Conservation (phyloP, 1,140 invertebrate species). For the Ceratina australensis region DNA sequence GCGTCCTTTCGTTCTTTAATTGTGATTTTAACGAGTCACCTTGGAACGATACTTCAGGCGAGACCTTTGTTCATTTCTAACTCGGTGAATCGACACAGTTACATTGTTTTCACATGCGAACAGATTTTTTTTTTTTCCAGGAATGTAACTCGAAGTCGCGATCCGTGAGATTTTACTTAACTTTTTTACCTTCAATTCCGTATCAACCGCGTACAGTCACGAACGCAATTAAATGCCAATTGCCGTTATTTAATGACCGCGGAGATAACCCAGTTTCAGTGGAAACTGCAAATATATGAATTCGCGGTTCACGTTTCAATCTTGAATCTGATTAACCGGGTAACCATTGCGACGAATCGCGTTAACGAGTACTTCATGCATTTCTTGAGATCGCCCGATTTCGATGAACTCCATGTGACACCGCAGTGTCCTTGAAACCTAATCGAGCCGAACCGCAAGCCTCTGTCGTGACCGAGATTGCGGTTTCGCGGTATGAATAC, state of each 20-base stretch:
- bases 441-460: constrained; percentile 38
- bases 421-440: constrained; percentile 42
- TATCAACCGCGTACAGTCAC: neutral
- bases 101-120: neutral
- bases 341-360: neutral
- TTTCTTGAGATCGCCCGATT: neutral
- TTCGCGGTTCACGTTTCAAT: neutral
- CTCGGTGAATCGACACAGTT: neutral
- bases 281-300: neutral
- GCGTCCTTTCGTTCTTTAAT: neutral
- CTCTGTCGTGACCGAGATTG: constrained; percentile 42
- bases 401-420: constrained; percentile 13
- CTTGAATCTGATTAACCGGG: neutral
- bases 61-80: neutral
- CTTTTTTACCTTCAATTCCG: too few relatives aligned
- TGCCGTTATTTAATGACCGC: neutral
- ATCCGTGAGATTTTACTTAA: neutral
- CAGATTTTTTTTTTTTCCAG: too few relatives aligned
- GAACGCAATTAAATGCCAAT: neutral
- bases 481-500: constrained; percentile 38
- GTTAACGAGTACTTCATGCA: neutral
- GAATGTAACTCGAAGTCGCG: neutral
- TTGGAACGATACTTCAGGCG: neutral
- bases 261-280: too few relatives aligned
- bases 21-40: neutral